Evolutionary conservation across 2,113 vertebrate genomes (phyloP).

Genomic region (Coturnix japonica): DNA sequence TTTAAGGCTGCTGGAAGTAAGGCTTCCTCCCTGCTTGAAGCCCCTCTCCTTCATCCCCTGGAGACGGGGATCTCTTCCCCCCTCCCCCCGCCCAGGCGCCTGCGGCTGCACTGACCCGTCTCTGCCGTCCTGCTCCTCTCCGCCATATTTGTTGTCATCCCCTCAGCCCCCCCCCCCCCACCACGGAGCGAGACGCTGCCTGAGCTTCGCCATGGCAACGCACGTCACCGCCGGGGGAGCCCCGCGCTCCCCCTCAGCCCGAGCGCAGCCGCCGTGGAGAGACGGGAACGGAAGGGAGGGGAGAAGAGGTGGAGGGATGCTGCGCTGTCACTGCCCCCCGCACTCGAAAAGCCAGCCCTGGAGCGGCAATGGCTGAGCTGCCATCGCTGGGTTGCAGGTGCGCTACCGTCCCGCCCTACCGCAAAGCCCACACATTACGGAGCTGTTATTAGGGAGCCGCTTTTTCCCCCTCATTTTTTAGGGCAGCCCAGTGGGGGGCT

Average conservation of each 20-base stretch:
- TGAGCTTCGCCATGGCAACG: slow-evolving; percentile 62
- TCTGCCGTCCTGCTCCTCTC: slow-evolving; percentile 79
- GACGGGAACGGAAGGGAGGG: not conserved
- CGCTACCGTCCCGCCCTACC: not conserved
- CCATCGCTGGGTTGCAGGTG: accelerated
- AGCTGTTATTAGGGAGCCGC: not conserved
- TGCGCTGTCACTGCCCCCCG: slow-evolving; percentile 7
- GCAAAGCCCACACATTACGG: slow-evolving; percentile 23
- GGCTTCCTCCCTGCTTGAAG: not conserved
- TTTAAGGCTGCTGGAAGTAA: too few relatives aligned
- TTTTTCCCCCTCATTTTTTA: not conserved
- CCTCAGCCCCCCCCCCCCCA: not conserved
- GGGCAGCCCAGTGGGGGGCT: slow-evolving; percentile 41
- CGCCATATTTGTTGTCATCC: slow-evolving; percentile 82
- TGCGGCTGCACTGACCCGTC: slow-evolving; percentile 77
- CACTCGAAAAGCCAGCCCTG: not conserved
- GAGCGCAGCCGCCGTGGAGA: not conserved
- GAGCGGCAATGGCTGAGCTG: not conserved
- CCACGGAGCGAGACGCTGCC: slow-evolving; percentile 47
- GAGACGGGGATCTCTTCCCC: not conserved
- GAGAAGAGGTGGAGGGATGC: not conserved
- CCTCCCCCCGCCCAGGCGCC: slow-evolving; percentile 40
- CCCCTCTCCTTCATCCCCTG: not conserved
- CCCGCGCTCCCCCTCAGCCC: not conserved
- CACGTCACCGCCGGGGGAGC: slow-evolving; percentile 47